These are phyloP conservation scores for Halichoerus grypus DNA, from an alignment of 2,113 vertebrate species.

Conservation along the genomic window DNA sequence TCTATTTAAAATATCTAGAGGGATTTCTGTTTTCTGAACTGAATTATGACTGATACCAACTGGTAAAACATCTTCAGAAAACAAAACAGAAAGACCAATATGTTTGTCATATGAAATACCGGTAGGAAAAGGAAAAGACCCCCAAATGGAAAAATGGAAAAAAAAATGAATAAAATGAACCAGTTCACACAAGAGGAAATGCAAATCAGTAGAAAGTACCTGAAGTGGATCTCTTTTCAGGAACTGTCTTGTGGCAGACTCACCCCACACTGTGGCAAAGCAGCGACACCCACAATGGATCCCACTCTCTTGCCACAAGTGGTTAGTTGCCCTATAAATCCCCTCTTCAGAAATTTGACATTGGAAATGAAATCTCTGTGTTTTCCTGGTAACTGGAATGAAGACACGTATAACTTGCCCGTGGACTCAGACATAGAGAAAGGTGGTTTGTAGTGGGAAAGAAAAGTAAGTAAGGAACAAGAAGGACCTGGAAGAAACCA, in stretches of 20 bases:
- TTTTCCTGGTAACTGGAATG: not conserved
- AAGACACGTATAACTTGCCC: not conserved
- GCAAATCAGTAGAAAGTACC: not conserved
- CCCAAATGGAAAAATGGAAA: not conserved
- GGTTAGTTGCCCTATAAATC: not conserved
- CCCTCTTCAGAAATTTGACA: not conserved
- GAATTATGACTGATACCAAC: not conserved
- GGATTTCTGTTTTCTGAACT: not conserved
- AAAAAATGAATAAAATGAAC: not conserved
- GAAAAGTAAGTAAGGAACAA: not conserved
- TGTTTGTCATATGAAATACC: not conserved
- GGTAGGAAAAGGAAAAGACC: not conserved
- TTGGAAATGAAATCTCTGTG: not conserved
- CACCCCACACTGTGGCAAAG: not conserved
- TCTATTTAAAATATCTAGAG: not conserved
- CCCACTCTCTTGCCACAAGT: not conserved
- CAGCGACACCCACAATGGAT: not conserved
- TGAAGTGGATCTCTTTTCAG: not conserved
- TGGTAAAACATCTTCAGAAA: not conserved
- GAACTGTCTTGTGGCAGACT: not conserved
- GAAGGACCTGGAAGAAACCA: not conserved
- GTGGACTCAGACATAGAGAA: not conserved
- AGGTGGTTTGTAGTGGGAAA: not conserved
- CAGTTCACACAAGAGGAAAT: not conserved
- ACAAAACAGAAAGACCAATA: not conserved